Evolutionary conservation across 2,888 invertebrate genomes (phyloP), one percentile per base, ranked within the genome.

Genomic region (Heliconius charithonia): DNA sequence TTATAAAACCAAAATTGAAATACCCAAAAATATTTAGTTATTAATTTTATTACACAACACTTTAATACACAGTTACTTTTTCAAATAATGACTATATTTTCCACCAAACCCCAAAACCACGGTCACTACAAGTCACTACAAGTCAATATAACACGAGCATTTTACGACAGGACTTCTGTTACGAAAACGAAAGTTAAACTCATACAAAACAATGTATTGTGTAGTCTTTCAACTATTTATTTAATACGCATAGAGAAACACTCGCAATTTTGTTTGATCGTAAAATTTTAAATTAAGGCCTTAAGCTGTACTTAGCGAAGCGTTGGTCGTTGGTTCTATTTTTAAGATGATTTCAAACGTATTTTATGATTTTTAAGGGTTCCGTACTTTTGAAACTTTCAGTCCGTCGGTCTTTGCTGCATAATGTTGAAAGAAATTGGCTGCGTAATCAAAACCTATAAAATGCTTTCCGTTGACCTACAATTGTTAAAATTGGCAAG

Each of bases 91-190:
- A 6, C 51, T 0, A 25, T 27, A n/a, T 56, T 71, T n/a, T 37
- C 59, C 59, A n/a, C 25, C 12, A 32, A 72, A 32, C n/a, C 10
- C 0, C 25, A 72, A 72, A 72, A 37, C 32, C 32, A 37, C 59
- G 16, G 56, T 0, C 59, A n/a, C 72, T 7, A 0, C 22, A 19
- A n/a, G 70, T 29, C 41, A 73, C 25, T 37, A 59, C 62, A 74
- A 74, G 62, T 72, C 67, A 75, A 77, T 29, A 78, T 70, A 74
- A 67, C 80, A 83, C 82, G 82, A 82, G 3, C 81, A 81, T 83
- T 85, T 85, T 84, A 85, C 84, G 84, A 84, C 81, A 77, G 69
- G 77, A 74, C 84, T 83, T 77, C 83, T 84, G 84, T 83, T 80
- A 73, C 77, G 56, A 77, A 63, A 27, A 27, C 27, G 62, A 63